Evolutionary conservation across 2,797 vertebrate species (phyloP).

Genomic region (Sebastes oblongus): DNA sequence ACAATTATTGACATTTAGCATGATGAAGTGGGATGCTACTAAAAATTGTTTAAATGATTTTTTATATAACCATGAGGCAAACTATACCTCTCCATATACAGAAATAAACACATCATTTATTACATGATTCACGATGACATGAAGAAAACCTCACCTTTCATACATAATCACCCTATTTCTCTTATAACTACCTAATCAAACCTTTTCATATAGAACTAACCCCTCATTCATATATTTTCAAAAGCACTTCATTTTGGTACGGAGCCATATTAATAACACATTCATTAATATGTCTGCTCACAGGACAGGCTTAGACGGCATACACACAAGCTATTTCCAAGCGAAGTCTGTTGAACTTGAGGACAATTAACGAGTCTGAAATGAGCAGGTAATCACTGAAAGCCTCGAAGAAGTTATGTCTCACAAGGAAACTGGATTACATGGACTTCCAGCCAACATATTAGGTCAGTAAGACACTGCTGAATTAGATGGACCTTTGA

Average conservation of each 20-base stretch:
- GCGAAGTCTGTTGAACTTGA: conserved; percentile 37
- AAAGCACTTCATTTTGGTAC: neutral
- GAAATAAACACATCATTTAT: neutral
- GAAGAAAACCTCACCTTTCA: neutral
- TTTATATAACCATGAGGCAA: neutral
- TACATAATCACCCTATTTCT: neutral
- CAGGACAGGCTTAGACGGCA: conserved; percentile 4
- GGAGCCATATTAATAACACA: conserved; percentile 12
- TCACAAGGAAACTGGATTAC: conserved; percentile 61
- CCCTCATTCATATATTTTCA: neutral
- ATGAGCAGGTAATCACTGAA: conserved; percentile 61
- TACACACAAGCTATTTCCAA: conserved; percentile 37
- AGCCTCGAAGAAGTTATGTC: conserved; percentile 50
- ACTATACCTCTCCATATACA: neutral
- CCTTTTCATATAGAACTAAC: neutral
- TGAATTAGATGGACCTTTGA: conserved; percentile 43
- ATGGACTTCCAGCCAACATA: conserved; percentile 39
- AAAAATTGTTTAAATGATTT: neutral
- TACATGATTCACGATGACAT: neutral
- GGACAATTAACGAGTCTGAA: conserved; percentile 44
- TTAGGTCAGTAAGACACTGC: conserved; percentile 50
- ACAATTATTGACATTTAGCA: neutral
- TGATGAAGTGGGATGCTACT: neutral
- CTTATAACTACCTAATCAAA: conserved; percentile 4
- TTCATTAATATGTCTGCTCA: conserved; percentile 23